These are phyloP conservation scores for Pasiphila rectangulata DNA, from an alignment of 2,888 invertebrate species.

Conservation along the genomic window DNA sequence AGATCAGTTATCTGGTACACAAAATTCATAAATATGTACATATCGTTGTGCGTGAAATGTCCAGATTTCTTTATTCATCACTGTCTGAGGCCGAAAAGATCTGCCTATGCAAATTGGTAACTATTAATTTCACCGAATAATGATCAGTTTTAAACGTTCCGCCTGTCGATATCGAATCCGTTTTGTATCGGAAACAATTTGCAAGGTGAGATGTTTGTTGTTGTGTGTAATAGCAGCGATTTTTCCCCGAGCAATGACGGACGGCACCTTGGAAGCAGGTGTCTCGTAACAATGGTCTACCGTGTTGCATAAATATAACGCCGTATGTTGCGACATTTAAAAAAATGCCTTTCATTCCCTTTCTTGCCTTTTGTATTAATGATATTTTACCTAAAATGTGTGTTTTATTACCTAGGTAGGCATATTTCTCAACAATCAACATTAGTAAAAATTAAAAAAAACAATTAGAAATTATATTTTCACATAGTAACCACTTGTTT, in stretches of 20 bases:
- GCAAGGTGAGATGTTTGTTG: slow-evolving; percentile 61
- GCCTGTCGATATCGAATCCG: slow-evolving; percentile 5
- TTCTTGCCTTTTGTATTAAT: too few species aligned
- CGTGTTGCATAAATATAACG: slow-evolving; percentile 10
- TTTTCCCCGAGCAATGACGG: slow-evolving; percentile 43
- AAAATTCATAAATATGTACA: too few species aligned
- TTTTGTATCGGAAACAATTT: slow-evolving; percentile 63
- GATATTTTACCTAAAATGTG: background rate
- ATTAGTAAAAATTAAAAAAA: too few species aligned
- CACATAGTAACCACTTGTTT: background rate
- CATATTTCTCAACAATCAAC: too few species aligned
- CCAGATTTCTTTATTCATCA: too few species aligned
- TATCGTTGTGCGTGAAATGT: too few species aligned
- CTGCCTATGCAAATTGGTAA: too few species aligned
- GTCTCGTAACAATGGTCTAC: slow-evolving; percentile 40
- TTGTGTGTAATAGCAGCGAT: slow-evolving; percentile 51
- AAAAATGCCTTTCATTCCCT: background rate
- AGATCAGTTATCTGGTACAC: too few species aligned
- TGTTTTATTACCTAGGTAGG: too few species aligned
- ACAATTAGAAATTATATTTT: too few species aligned
- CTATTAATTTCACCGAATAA: background rate
- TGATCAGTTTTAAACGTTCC: background rate
- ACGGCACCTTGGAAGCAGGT: slow-evolving; percentile 55
- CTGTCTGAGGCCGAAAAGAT: too few species aligned
- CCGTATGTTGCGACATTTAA: slow-evolving; percentile 25